These are phyloP conservation scores for Tenualosa ilisha DNA, from an alignment of 2,797 vertebrate species.

Conservation along the genomic window DNA sequence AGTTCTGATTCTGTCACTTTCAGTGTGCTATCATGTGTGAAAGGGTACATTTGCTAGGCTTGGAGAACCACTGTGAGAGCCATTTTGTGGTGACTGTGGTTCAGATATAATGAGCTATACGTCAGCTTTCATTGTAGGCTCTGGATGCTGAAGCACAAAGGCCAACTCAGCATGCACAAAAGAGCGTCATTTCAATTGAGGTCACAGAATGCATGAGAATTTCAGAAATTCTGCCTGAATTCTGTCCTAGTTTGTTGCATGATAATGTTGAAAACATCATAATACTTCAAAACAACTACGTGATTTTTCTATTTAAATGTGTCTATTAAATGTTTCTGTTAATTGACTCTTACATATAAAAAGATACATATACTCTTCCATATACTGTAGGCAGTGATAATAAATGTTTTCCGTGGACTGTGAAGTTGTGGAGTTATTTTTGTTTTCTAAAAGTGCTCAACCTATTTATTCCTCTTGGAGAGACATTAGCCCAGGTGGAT, in stretches of 20 bases:
- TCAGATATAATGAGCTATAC: background rate
- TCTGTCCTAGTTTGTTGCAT: background rate
- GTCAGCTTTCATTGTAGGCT: background rate
- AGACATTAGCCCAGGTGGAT: background rate
- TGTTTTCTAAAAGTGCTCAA: conserved; percentile 58
- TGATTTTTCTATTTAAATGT: too few relatives aligned
- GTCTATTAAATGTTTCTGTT: too few relatives aligned
- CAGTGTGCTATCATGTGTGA: conserved; percentile 64
- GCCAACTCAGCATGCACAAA: background rate
- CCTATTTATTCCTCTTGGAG: conserved; percentile 64
- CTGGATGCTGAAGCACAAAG: background rate
- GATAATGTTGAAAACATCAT: background rate
- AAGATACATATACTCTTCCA: too few relatives aligned
- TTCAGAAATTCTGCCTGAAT: background rate
- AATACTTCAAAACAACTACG: background rate
- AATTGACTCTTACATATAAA: too few relatives aligned
- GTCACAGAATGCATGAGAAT: background rate
- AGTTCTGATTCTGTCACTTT: conserved; percentile 70
- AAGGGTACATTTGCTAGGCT: conserved; percentile 48
- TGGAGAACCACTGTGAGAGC: conserved; percentile 37
- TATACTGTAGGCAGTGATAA: too few relatives aligned
- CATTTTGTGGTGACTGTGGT: conserved; percentile 13
- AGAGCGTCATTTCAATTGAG: background rate
- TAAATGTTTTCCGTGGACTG: conserved; percentile 52
- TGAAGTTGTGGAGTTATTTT: conserved; percentile 63